Evolutionary conservation across 2,888 invertebrate species (phyloP), one percentile per base, ranked within the genome.

Genomic region (Pyrrhosoma nymphula): DNA sequence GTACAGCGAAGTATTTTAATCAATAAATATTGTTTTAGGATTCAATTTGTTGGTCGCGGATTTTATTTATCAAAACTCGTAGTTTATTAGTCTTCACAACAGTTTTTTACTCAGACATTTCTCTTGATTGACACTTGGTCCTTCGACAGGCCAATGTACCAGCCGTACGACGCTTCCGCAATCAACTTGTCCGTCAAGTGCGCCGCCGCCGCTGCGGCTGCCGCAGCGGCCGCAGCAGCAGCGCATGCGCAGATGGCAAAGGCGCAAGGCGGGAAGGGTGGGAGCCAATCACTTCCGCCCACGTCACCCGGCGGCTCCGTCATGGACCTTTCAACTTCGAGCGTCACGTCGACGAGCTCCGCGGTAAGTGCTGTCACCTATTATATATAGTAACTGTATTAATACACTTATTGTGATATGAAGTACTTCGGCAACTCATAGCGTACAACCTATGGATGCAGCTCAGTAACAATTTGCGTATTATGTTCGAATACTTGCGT

Each of bases 161-260:
- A 98, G 97, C 98, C 98, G 39, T 88, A 95, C 95, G 95, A 95
- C 96, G 96, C 96, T 69, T 96, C 96, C 90, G 98, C 98, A 96
- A 98, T 98, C 97, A 98, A 98, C 97, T 97, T 98, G 96, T 98
- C 98, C 96, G 99, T 99, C 96, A 99, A 99, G 97, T 98, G 98
- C 96, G 98, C 98, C 96, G 98, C 98, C 96, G 98, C 98, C 96
- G 96, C 96, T 16, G 96, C 96, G 30, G 95, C 96, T 91, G 98
- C 98, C 96, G 98, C 98, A 96, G 97, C 98, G 35, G 98, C 98
- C 96, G 98, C 98, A 96, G 96, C 96, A 26, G 96, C 96, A 55
- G 95, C 96, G 95, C 98, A 98, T 96, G 98, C 98, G 96, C 97
- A 98, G 56, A 95, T 89, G 95, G 97, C 95, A 6, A 95, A 90